phyloP scores from a whole-genome alignment of 2,888 invertebrate genomes.

The Cryptus armator region DNA sequence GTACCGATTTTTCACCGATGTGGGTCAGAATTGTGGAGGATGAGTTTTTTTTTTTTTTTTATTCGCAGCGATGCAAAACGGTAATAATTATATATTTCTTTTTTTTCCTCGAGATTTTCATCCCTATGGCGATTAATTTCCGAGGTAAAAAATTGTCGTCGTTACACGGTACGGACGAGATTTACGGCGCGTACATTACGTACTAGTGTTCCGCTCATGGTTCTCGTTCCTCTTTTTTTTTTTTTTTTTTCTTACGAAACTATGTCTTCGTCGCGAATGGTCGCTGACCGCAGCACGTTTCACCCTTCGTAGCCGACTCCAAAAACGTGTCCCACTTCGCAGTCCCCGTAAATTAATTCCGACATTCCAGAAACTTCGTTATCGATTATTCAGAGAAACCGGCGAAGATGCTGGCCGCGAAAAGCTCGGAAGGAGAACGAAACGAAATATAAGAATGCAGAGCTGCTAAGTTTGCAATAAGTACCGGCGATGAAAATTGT shows the following conservation, averaged over 20 bases:
- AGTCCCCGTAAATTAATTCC: conserved; percentile 55
- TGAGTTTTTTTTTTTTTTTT: conserved; percentile 15
- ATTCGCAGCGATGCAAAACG: not conserved
- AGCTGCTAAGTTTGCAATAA: not conserved
- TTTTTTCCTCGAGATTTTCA: not conserved
- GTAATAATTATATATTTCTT: not conserved
- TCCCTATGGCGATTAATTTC: not conserved
- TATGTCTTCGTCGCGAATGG: conserved; percentile 25
- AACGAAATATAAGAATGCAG: not conserved
- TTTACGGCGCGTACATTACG: not conserved
- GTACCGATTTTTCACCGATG: not conserved
- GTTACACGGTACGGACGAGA: not conserved
- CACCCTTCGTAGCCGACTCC: not conserved
- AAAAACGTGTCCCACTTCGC: conserved; percentile 38
- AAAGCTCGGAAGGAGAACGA: not conserved
- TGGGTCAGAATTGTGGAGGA: not conserved
- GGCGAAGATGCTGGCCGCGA: conserved; percentile 3
- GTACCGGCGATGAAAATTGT: not conserved
- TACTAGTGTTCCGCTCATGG: not conserved
- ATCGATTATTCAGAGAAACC: conserved; percentile 55
- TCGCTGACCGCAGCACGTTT: conserved; percentile 53
- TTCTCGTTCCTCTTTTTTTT: not conserved
- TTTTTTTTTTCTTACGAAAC: not conserved
- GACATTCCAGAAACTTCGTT: conserved; percentile 58
- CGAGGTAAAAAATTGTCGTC: not conserved